A percentile compares a stretch with the other conserved stretches of the same genome.
These are phyloP conservation scores for Pectinophora gossypiella DNA, from an alignment of 1,140 invertebrate species.

Conservation along the genomic window DNA sequence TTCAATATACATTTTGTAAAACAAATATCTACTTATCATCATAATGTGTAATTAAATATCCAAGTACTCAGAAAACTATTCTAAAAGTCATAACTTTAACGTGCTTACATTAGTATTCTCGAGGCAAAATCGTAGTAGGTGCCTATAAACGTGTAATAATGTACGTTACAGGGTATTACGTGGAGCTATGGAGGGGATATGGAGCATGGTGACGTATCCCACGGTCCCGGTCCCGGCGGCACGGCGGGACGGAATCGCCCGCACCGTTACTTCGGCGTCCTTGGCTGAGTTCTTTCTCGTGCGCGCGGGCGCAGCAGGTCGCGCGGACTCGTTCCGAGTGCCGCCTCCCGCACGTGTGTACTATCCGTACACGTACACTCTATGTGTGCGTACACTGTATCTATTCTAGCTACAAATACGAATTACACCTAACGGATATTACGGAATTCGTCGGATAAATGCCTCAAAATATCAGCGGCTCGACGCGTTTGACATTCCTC, in stretches of 20 bases:
- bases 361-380: neutral
- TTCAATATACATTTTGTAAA: too few relatives aligned
- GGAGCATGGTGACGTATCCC: conserved; percentile 20
- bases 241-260: conserved; percentile 14
- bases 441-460: conserved; percentile 67
- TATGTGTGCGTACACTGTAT: conserved; percentile 51
- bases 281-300: conserved; percentile 72
- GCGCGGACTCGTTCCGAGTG: conserved; percentile 62
- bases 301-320: conserved; percentile 57
- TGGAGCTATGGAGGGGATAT: too few relatives aligned
- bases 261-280: conserved; percentile 70
- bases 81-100: too few relatives aligned
- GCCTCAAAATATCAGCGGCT: conserved; percentile 37
- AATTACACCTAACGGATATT: conserved; percentile 71
- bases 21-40: too few relatives aligned
- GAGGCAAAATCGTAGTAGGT: too few relatives aligned
- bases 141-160: too few relatives aligned
- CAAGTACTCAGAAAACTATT: too few relatives aligned
- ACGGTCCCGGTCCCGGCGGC: neutral
- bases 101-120: too few relatives aligned
- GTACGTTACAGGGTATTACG: too few relatives aligned
- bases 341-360: conserved; percentile 43
- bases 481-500: neutral
- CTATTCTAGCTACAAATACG: too few relatives aligned
- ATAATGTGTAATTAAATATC: too few relatives aligned